Evolutionary conservation across 1,140 invertebrate species (phyloP).

Genomic region (Laupala kohalensis): DNA sequence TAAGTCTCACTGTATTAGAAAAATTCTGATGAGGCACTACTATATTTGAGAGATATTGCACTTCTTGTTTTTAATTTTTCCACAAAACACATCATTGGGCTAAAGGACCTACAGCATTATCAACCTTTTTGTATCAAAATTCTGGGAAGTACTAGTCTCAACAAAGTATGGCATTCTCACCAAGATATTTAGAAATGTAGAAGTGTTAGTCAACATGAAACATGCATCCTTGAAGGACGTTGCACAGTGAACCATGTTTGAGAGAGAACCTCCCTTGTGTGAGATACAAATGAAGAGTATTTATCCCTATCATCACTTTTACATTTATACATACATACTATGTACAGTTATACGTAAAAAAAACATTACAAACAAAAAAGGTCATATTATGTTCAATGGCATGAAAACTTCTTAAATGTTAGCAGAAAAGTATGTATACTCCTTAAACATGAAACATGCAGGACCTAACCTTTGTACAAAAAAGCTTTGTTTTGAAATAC

Average conservation of each 20-base stretch:
- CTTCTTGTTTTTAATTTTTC: neutral
- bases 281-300: neutral
- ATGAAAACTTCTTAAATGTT: neutral
- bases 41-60: neutral
- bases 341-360: neutral
- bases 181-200: neutral
- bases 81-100: neutral
- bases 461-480: neutral
- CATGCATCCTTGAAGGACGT: neutral
- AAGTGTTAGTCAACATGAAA: neutral
- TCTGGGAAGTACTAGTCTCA: neutral
- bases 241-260: neutral
- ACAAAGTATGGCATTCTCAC: neutral
- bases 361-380: neutral
- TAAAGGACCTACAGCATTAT: neutral
- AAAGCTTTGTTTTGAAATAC: neutral
- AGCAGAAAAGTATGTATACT: neutral
- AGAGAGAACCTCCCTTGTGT: neutral
- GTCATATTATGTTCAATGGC: neutral
- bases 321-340: neutral
- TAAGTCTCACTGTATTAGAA: neutral
- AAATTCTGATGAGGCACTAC: neutral
- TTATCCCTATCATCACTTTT: neutral
- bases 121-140: neutral
- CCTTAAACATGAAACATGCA: neutral